These are phyloP conservation scores for Philantomba maxwellii DNA, from an alignment of 2,113 vertebrate genomes.

Conservation along the genomic window DNA sequence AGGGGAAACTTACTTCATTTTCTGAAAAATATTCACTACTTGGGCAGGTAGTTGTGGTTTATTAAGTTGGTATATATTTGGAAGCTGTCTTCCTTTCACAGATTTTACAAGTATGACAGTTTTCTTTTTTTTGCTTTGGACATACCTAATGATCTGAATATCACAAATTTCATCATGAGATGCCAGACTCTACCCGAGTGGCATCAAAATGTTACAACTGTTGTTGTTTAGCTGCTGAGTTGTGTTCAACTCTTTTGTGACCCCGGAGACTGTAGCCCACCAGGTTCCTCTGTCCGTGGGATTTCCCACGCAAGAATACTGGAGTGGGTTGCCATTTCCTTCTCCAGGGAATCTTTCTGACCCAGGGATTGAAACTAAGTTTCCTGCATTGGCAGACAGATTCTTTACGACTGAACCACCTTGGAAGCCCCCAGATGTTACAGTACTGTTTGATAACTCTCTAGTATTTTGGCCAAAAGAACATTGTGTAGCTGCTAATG, in stretches of 20 bases:
- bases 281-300: background rate
- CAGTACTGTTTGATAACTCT: background rate
- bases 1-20: conserved; percentile 17
- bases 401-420: background rate
- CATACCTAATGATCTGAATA: background rate
- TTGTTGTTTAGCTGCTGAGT: background rate
- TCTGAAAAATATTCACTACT: background rate
- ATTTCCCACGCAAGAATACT: background rate
- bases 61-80: background rate
- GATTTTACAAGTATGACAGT: background rate
- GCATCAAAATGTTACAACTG: background rate
- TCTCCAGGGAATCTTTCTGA: background rate
- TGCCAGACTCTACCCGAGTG: background rate
- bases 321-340: background rate
- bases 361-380: background rate
- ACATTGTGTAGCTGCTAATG: background rate
- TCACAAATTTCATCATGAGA: background rate
- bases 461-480: background rate
- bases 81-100: background rate
- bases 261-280: accelerated
- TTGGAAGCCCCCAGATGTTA: background rate
- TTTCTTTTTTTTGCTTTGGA: background rate
- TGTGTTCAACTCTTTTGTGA: background rate
- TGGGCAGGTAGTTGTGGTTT: conserved; percentile 1
- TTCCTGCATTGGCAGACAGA: background rate